Conservation (phyloP, 2,888 invertebrate species). For the Dryomyza anilis region DNA sequence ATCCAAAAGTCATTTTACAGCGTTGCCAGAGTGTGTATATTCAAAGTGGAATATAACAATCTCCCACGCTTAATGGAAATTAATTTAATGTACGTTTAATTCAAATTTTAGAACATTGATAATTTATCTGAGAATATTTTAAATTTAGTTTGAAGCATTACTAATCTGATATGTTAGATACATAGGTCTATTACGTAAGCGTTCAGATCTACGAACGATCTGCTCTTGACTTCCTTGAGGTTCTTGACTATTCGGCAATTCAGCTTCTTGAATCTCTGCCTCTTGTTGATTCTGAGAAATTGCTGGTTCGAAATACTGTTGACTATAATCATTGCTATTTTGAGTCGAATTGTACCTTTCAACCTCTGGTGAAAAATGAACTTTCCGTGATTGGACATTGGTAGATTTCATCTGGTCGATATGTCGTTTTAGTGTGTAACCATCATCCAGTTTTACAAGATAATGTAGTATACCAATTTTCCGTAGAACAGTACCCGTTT, state of each 20-base stretch:
- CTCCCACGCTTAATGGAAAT: neutral
- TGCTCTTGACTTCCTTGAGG: neutral
- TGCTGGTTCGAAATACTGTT: neutral
- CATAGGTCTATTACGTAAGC: neutral
- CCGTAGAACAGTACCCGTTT: conserved; percentile 14
- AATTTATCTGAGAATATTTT: neutral
- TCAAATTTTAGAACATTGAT: neutral
- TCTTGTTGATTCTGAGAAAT: neutral
- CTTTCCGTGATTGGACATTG: conserved; percentile 7
- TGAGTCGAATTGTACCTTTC: neutral
- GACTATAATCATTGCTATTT: neutral
- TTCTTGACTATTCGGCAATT: neutral
- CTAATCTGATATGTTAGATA: neutral
- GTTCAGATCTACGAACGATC: neutral
- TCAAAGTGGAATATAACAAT: too few species aligned
- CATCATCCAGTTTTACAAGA: conserved; percentile 22
- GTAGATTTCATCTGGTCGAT: conserved; percentile 21
- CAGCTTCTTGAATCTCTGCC: neutral
- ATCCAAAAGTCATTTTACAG: too few species aligned
- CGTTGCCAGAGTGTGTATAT: too few species aligned
- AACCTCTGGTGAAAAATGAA: conserved; percentile 12
- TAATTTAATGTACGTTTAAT: neutral
- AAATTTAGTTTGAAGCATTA: neutral
- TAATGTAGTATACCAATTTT: conserved; percentile 30
- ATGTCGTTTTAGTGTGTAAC: conserved; percentile 20